Percentiles rank a stretch among this genome's conserved stretches.
Conservation (phyloP, 2,888 invertebrate genomes). For the Diloba caeruleocephala region DNA sequence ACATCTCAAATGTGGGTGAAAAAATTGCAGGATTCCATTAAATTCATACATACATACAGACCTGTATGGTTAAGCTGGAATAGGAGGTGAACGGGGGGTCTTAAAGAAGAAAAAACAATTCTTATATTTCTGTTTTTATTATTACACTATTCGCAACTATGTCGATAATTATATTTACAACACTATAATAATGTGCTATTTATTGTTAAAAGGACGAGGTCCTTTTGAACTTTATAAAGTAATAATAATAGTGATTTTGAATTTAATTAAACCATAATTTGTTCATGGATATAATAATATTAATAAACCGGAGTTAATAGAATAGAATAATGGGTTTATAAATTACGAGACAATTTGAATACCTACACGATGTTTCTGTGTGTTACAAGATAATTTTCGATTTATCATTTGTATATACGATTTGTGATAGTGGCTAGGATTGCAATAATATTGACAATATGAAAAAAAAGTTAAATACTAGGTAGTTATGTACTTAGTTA, state of each 20-base stretch:
- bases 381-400: too few species aligned
- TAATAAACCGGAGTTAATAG: not conserved
- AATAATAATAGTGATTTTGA: not conserved
- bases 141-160: slow-evolving; percentile 40
- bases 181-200: slow-evolving; percentile 45
- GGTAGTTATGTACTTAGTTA: slow-evolving; percentile 29
- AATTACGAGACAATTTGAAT: not conserved
- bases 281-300: slow-evolving; percentile 1
- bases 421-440: slow-evolving; percentile 20
- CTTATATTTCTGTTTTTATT: slow-evolving; percentile 32
- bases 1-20: too few species aligned
- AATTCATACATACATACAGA: too few species aligned
- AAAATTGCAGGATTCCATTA: too few species aligned
- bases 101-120: slow-evolving; percentile 16
- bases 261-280: too few species aligned
- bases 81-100: too few species aligned
- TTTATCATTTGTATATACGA: not conserved
- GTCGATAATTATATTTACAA: slow-evolving; percentile 57
- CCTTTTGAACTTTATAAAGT: not conserved
- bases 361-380: not conserved
- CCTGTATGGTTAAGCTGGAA: too few species aligned
- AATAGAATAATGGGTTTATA: not conserved
- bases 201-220: slow-evolving; percentile 22
- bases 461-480: slow-evolving; percentile 41
- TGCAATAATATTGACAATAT: slow-evolving; percentile 23